phyloP scores from a whole-genome alignment of 2,888 invertebrate genomes.

The Rhamnusium bicolor region DNA sequence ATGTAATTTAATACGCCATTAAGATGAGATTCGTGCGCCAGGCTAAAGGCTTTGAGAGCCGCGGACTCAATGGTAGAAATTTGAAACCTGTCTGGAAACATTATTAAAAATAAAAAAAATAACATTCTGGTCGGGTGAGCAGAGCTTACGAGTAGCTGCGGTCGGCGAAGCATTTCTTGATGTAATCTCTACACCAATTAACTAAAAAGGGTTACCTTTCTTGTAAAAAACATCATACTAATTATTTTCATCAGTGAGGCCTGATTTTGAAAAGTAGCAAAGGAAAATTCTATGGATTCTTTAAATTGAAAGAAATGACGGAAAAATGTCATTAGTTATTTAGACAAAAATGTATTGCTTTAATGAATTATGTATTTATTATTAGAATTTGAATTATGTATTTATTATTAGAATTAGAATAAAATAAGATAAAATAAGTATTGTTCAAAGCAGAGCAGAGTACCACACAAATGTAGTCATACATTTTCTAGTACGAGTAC shows the following conservation, averaged over 20 bases:
- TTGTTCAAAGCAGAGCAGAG: no score
- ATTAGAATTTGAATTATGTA: no score
- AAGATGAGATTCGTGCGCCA: conserved; percentile 51
- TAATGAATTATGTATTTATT: no score
- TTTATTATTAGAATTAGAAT: no score
- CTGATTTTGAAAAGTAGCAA: neutral
- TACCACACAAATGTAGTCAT: no score
- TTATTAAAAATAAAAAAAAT: conserved; percentile 31
- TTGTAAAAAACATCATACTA: conserved; percentile 30
- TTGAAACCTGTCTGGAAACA: conserved; percentile 61
- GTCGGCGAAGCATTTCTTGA: conserved; percentile 25
- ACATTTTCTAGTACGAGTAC: no score
- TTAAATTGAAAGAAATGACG: no score
- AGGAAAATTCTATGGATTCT: no score
- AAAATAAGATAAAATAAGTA: no score
- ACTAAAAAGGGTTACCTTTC: conserved; percentile 35
- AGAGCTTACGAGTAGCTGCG: conserved; percentile 28
- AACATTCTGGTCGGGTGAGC: conserved; percentile 2
- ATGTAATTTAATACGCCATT: conserved; percentile 62
- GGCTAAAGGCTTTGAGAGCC: neutral
- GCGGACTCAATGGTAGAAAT: conserved; percentile 57
- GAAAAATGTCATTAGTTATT: no score
- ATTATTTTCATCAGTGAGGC: neutral
- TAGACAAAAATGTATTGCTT: no score
- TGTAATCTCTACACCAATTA: conserved; percentile 33